Conservation (phyloP, 2,797 vertebrate genomes). For the Gymnodraco acuticeps region DNA sequence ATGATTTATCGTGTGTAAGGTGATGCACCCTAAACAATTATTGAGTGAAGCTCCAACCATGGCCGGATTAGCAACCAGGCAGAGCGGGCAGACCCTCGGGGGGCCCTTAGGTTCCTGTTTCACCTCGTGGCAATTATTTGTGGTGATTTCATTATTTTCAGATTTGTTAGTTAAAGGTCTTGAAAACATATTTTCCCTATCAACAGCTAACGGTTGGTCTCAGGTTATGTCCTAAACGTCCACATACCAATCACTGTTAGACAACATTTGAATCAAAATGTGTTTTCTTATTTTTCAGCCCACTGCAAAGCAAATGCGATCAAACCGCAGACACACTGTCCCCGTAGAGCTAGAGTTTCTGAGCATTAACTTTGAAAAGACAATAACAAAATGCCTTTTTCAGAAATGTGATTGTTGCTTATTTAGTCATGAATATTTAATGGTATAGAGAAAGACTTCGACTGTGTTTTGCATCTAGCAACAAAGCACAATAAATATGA, state of each 20-base stretch:
- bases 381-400: not conserved
- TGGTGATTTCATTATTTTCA: not conserved
- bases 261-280: not conserved
- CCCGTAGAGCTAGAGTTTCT: not conserved
- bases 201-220: not conserved
- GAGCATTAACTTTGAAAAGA: not conserved
- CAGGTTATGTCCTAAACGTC: too few relatives aligned
- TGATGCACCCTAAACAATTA: not conserved
- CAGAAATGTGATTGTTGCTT: not conserved
- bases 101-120: not conserved
- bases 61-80: not conserved
- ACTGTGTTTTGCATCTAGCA: not conserved
- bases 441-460: not conserved
- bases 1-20: constrained; percentile 1
- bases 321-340: not conserved
- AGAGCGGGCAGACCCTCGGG: constrained; percentile 5
- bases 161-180: constrained; percentile 9
- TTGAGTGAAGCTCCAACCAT: not conserved
- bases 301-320: not conserved
- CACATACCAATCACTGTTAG: not conserved
- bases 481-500: not conserved
- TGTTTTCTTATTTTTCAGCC: not conserved
- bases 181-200: not conserved
- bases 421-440: constrained; percentile 1
- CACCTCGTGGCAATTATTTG: not conserved